phyloP scores from a whole-genome alignment of 2,888 invertebrate genomes.

The Acanthosoma haemorrhoidale region DNA sequence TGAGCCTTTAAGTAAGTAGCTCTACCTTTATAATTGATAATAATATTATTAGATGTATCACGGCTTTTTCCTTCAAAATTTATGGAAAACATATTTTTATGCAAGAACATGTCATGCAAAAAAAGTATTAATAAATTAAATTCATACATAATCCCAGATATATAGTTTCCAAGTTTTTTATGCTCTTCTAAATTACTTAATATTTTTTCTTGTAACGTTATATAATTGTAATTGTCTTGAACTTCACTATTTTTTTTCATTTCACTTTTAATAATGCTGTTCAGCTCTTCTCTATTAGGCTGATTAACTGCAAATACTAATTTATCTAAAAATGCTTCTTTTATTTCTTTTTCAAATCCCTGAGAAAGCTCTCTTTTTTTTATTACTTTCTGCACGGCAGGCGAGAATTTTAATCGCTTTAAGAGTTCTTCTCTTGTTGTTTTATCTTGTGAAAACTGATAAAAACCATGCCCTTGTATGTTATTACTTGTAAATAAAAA shows the following conservation, averaged over 20 bases:
- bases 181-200: not conserved
- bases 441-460: not conserved
- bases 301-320: constrained; percentile 21
- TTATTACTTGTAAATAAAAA: not conserved
- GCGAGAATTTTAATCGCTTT: not conserved
- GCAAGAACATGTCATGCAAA: not conserved
- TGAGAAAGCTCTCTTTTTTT: not conserved
- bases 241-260: not conserved
- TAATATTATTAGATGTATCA: not conserved
- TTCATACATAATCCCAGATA: not conserved
- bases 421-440: not conserved
- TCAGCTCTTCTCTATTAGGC: constrained; percentile 13
- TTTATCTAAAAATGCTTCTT: constrained; percentile 15
- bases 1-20: not conserved
- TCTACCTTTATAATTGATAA: not conserved
- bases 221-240: not conserved
- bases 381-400: not conserved
- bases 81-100: not conserved
- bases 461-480: not conserved
- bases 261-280: constrained; percentile 7
- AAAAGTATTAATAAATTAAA: not conserved
- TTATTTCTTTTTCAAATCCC: not conserved
- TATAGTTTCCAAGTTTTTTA: not conserved
- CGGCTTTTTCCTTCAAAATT: not conserved
- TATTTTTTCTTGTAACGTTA: not conserved